Conservation (phyloP, 2,113 vertebrate genomes). For the Eptesicus fuscus region DNA sequence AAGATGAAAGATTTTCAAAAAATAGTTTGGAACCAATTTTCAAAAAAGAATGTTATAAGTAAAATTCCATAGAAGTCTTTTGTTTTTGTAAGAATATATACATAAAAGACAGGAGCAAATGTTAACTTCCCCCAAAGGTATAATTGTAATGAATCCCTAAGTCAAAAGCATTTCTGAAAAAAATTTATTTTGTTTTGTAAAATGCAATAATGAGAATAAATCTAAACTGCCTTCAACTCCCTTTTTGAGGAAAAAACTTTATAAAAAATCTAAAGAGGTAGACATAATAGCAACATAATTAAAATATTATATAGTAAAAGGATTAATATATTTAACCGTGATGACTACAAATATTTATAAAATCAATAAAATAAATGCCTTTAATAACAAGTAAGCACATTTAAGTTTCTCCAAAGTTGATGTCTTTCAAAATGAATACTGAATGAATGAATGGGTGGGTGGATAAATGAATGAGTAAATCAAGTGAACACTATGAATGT, state of each 20-base stretch:
- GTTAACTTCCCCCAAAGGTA: background rate
- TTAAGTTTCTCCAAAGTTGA: background rate
- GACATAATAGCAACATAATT: background rate
- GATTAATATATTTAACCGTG: constrained; percentile 13
- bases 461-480: background rate
- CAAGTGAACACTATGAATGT: background rate
- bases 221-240: background rate
- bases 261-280: background rate
- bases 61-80: background rate
- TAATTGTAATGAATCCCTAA: background rate
- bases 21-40: background rate
- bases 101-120: background rate
- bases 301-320: background rate
- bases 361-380: background rate
- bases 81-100: background rate
- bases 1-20: background rate
- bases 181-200: background rate
- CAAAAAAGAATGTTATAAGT: background rate
- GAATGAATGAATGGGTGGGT: background rate
- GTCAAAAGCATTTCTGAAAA: background rate
- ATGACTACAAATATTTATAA: background rate
- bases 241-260: background rate
- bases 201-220: background rate
- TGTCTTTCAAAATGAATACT: background rate
- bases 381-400: background rate